Evolutionary conservation across 2,888 invertebrate species (phyloP).

Genomic region (Rhagonycha lutea): DNA sequence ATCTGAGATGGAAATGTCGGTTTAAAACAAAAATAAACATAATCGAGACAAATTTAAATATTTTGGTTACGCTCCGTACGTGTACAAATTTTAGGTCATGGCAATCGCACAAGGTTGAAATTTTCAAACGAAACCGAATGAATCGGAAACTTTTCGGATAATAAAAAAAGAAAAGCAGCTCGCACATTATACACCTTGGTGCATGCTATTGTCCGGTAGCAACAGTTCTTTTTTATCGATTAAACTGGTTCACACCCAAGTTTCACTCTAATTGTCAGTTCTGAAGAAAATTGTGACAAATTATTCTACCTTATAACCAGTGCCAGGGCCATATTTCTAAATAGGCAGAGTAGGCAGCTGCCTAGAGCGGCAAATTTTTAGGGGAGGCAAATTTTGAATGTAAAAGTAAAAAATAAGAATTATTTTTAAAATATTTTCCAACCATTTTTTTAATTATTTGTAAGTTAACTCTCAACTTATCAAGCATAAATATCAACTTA

Average conservation of each 20-base stretch:
- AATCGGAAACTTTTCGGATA: slow-evolving; percentile 1
- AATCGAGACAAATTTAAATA: not conserved
- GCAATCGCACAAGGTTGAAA: slow-evolving; percentile 6
- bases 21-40: not conserved
- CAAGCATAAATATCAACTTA: no score
- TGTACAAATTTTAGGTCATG: slow-evolving; percentile 3
- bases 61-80: not conserved
- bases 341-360: no score
- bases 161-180: not conserved
- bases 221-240: not conserved
- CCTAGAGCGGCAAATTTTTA: no score
- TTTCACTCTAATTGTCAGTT: not conserved
- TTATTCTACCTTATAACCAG: no score
- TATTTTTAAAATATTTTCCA: no score
- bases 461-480: no score
- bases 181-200: not conserved
- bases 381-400: no score
- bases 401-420: no score
- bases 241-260: not conserved
- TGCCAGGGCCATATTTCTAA: no score
- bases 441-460: no score
- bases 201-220: not conserved
- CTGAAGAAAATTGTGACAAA: not conserved
- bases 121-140: not conserved
- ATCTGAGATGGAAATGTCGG: not conserved